Evolutionary conservation across 2,113 vertebrate species (phyloP).

Genomic region (Motacilla alba): DNA sequence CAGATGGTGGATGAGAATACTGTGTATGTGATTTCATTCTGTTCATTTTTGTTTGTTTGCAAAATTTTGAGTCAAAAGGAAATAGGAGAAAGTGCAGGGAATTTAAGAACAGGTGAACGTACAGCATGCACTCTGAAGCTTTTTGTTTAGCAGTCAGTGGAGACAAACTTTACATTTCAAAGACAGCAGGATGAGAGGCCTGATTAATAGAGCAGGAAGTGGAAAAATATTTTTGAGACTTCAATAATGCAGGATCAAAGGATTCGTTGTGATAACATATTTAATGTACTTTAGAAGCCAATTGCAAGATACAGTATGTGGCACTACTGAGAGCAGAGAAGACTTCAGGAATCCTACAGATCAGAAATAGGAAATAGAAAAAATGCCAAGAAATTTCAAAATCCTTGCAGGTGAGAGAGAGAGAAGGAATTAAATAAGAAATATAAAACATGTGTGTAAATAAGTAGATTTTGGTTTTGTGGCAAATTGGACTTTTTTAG

Average conservation of each 20-base stretch:
- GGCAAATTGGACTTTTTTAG: neutral
- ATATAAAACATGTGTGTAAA: neutral
- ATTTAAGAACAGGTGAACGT: neutral
- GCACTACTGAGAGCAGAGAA: neutral
- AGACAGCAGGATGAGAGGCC: neutral
- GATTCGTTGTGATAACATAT: neutral
- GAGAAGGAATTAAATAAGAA: neutral
- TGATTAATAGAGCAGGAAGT: neutral
- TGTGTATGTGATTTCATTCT: neutral
- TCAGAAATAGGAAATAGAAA: neutral
- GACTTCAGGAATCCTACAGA: neutral
- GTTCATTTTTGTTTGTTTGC: neutral
- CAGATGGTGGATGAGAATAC: neutral
- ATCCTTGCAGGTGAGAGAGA: neutral
- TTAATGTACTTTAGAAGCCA: neutral
- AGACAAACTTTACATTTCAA: conserved; percentile 26
- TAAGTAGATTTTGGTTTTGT: neutral
- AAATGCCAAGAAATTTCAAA: neutral
- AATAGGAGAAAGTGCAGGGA: neutral
- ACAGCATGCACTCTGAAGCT: neutral
- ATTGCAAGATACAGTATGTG: neutral
- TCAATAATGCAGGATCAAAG: neutral
- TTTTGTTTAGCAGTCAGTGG: neutral
- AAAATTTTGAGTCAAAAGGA: neutral
- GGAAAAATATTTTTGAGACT: neutral